Evolutionary conservation across 2,797 vertebrate species (phyloP).

Genomic region (Galagoides demidoff): DNA sequence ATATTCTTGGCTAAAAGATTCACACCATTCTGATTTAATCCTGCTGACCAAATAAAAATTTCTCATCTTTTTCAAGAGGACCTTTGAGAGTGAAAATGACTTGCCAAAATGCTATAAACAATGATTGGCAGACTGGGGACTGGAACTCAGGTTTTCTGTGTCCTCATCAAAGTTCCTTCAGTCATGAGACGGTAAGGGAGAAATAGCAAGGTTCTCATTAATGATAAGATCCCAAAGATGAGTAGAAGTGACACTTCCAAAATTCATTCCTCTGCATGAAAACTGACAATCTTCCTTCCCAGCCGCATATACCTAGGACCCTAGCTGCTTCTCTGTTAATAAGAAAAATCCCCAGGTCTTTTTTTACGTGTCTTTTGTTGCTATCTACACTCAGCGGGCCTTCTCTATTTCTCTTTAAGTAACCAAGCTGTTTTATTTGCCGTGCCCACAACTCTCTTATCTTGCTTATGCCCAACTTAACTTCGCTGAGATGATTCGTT

Average conservation of each 20-base stretch:
- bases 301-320: accelerated
- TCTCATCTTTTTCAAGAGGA: not conserved
- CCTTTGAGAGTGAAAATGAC: not conserved
- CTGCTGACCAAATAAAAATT: not conserved
- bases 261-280: not conserved
- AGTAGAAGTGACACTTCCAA: constrained; percentile 6
- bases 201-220: not conserved
- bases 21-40: not conserved
- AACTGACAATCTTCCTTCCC: not conserved
- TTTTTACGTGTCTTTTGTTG: not conserved
- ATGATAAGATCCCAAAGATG: not conserved
- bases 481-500: not conserved
- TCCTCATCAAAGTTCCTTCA: not conserved
- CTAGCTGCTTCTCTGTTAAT: not conserved
- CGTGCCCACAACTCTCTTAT: not conserved
- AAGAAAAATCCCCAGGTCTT: not conserved
- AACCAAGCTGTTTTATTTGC: not conserved
- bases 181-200: not conserved
- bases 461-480: not conserved
- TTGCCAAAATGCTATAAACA: not conserved
- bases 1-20: not conserved
- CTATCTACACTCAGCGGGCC: not conserved
- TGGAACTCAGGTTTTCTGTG: not conserved
- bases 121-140: not conserved
- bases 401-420: not conserved